Base-by-base conservation (phyloP, 2,113 vertebrate species). In the Engystomops pustulosus region DNA sequence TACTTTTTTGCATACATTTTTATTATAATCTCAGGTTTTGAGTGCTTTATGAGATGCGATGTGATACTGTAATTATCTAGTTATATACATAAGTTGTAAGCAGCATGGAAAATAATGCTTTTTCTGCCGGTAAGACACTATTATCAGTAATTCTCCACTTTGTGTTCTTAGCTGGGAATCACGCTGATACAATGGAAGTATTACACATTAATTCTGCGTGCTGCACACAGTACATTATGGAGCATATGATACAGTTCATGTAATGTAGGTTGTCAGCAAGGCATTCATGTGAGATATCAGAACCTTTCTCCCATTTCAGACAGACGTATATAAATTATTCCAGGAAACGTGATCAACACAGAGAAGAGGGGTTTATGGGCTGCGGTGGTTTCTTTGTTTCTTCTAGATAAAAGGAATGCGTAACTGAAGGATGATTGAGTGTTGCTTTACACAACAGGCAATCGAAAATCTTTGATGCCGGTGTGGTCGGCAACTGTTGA, bases 311-410 rank as follows among this genome's bases (percentile, higher is more conserved):
- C 10, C 25, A 49, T 83, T 76, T 83, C 81, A 83, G 81, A 47
- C 44, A 32, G 32, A 27, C 47, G 17, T 49, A 68, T 41, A 68
- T 84, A 84, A 84, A 84, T 84, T 53, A 84, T 84, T 84, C 72
- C 45, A 36, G 34, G 72, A 75, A 69, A 77, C 60, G 72, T 77
- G 71, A 84, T 84, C 82, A 84, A 84, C 82, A 78, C 45, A 77
- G 44, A 84, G 82, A 55, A 69, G 68, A 65, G 18, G 55, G 38
- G 53, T 82, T 82, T 72, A 62, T 7, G 45, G 25, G 51, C 53
- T 18, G 53, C 17, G 27, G 6, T 49, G 32, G n/a, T 82, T 72
- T 45, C 80, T 82, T 74, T 74, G 69, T 82, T 72, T 82, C 80
- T 60, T 82, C 15, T 30, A 72, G 68, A 82, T 82, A 74, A 82